Evolutionary conservation across 1,140 invertebrate genomes (phyloP).

Genomic region (fruit fly (Drosophila melanogaster)): Release_6_plus_ISO1_MT NT_033777.3:28376501-28377000

Average conservation of each 20-base stretch:
- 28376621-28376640: slow-evolving; percentile 80
- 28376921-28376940: slow-evolving; percentile 71
- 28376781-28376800: slow-evolving; percentile 14
- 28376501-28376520: slow-evolving; percentile 55
- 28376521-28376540: slow-evolving; percentile 74
- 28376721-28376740: slow-evolving; percentile 71
- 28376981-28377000: background rate
- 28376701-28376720: slow-evolving; percentile 35
- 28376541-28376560: slow-evolving; percentile 67
- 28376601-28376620: slow-evolving; percentile 58
- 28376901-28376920: slow-evolving; percentile 79
- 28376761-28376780: slow-evolving; percentile 14
- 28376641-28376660: slow-evolving; percentile 54
- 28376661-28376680: slow-evolving; percentile 61
- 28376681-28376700: slow-evolving; percentile 14
- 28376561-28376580: slow-evolving; percentile 71
- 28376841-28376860: slow-evolving; percentile 80
- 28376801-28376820: slow-evolving; percentile 78
- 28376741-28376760: slow-evolving; percentile 19
- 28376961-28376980: background rate
- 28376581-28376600: slow-evolving; percentile 35
- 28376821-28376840: slow-evolving; percentile 76
- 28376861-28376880: slow-evolving; percentile 68
- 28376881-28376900: slow-evolving; percentile 54
- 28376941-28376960: slow-evolving; percentile 1